Conservation (phyloP, 2,113 vertebrate genomes). For the Rhinoptilus africanus region DNA sequence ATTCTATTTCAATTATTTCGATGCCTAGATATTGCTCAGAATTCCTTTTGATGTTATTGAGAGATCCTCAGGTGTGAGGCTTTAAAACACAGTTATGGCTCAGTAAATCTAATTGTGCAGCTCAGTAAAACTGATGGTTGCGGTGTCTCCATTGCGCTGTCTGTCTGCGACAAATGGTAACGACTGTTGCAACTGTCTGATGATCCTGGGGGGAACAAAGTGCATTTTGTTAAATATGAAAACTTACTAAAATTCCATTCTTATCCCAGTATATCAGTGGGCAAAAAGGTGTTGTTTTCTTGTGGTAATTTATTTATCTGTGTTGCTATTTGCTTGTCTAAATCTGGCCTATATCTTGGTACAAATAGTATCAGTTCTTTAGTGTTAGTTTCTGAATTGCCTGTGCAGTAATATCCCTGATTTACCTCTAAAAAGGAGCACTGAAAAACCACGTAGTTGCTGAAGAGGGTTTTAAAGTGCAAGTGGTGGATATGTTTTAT, state of each 20-base stretch:
- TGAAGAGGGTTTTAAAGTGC: not conserved
- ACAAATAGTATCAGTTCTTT: not conserved
- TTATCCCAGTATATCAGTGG: not conserved
- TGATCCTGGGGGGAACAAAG: not conserved
- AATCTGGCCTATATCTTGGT: not conserved
- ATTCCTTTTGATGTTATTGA: not conserved
- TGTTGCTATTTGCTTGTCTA: not conserved
- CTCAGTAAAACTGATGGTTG: not conserved
- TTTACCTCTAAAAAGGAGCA: not conserved
- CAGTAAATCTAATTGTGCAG: not conserved
- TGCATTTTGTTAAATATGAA: not conserved
- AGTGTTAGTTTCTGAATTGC: not conserved
- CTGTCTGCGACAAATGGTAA: not conserved
- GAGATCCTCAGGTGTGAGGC: not conserved
- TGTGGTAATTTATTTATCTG: not conserved
- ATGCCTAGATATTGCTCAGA: not conserved
- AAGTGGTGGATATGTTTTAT: not conserved
- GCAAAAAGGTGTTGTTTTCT: not conserved
- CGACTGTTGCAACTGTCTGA: not conserved
- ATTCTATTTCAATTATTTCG: not conserved
- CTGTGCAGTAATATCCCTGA: not conserved
- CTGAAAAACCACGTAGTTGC: not conserved
- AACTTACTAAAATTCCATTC: not conserved
- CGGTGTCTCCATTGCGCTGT: not conserved
- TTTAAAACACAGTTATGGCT: not conserved